phyloP scores from a whole-genome alignment of 2,888 invertebrate genomes.

The Agrotis puta region DNA sequence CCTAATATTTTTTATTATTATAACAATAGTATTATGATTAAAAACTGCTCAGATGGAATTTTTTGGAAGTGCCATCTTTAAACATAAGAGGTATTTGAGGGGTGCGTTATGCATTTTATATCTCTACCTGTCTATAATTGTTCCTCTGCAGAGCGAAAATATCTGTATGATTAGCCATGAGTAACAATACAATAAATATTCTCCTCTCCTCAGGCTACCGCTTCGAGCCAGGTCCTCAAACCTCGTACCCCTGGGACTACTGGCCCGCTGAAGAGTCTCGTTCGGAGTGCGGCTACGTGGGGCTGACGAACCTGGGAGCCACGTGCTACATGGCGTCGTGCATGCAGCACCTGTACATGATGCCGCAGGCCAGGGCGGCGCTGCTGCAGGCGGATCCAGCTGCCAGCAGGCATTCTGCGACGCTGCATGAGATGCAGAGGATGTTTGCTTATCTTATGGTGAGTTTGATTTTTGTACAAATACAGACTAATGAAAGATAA shows the following conservation, averaged over 20 bases:
- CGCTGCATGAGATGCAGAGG: conserved; percentile 96
- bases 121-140: too few relatives aligned
- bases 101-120: too few relatives aligned
- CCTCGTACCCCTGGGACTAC: conserved; percentile 98
- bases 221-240: conserved; percentile 91
- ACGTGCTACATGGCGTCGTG: conserved; percentile 99
- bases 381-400: conserved; percentile 95
- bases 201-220: conserved; percentile 44
- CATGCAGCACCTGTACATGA: conserved; percentile 99
- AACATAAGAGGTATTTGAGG: too few relatives aligned
- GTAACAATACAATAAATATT: conserved; percentile 40
- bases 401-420: conserved; percentile 95
- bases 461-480: conserved; percentile 53
- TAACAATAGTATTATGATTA: too few relatives aligned
- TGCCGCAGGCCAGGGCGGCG: conserved; percentile 97
- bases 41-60: too few relatives aligned
- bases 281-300: conserved; percentile 98
- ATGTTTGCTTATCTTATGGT: conserved; percentile 98
- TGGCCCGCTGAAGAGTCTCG: conserved; percentile 99
- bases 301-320: conserved; percentile 98
- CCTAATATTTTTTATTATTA: too few relatives aligned
- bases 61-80: too few relatives aligned
- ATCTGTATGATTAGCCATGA: too few relatives aligned
- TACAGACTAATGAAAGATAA: too few relatives aligned
- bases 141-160: too few relatives aligned